Evolutionary conservation across 2,113 vertebrate genomes (phyloP).

Genomic region (Ramphastos sulfuratus): DNA sequence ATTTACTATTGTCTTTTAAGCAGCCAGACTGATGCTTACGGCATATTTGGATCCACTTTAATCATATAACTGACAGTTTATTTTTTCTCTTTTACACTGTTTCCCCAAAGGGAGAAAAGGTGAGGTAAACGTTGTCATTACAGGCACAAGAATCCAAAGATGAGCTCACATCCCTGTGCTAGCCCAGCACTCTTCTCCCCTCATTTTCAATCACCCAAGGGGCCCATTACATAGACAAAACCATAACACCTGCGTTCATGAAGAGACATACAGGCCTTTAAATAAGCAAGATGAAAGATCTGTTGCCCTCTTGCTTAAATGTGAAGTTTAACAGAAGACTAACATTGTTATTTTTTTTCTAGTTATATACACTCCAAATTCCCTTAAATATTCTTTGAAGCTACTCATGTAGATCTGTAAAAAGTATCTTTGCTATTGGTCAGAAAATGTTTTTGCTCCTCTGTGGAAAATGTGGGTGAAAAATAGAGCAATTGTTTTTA

Average conservation of each 20-base stretch:
- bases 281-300: background rate
- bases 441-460: background rate
- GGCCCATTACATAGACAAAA: background rate
- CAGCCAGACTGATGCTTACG: background rate
- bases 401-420: background rate
- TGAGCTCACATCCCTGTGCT: background rate
- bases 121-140: background rate
- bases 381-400: background rate
- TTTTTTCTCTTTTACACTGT: background rate
- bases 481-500: background rate
- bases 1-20: background rate
- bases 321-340: background rate
- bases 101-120: background rate
- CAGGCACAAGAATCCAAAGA: background rate
- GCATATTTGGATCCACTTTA: background rate
- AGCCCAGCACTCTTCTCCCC: background rate
- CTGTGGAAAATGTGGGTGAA: background rate
- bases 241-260: fast-evolving
- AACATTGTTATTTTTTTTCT: background rate
- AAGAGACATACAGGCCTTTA: background rate
- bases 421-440: background rate
- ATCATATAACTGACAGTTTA: background rate
- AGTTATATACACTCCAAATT: background rate
- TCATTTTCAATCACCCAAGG: background rate
- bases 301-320: background rate